phyloP scores from a whole-genome alignment of 2,888 invertebrate genomes.

The Patella caerulea region DNA sequence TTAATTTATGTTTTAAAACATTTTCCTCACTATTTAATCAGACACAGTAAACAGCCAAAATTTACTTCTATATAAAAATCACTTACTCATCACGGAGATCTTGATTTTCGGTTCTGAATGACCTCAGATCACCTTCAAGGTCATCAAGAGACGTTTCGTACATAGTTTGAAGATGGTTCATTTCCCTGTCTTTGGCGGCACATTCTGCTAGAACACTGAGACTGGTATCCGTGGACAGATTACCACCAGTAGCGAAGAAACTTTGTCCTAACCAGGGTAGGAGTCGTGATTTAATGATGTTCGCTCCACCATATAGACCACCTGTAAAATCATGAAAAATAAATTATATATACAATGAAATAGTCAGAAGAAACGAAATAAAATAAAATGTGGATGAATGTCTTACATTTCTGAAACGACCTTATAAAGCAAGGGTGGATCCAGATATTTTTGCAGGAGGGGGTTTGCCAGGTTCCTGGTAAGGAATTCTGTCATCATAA shows the following conservation, averaged over 20 bases:
- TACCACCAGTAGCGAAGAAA: slow-evolving; percentile 60
- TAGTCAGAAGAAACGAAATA: too few relatives aligned
- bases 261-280: slow-evolving; percentile 68
- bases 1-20: neutral
- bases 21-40: neutral
- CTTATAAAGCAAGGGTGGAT: too few relatives aligned
- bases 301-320: slow-evolving; percentile 67
- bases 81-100: slow-evolving; percentile 68
- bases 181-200: slow-evolving; percentile 64
- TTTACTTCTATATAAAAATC: neutral
- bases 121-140: slow-evolving; percentile 61
- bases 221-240: slow-evolving; percentile 58
- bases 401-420: too few relatives aligned
- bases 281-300: slow-evolving; percentile 66
- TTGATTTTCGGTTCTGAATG: slow-evolving; percentile 59
- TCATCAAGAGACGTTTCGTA: slow-evolving; percentile 63
- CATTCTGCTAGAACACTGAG: slow-evolving; percentile 63
- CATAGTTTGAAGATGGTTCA: slow-evolving; percentile 62
- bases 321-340: slow-evolving; percentile 46
- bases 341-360: neutral
- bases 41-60: slow-evolving; percentile 48
- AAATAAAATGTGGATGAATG: too few relatives aligned
- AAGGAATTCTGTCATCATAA: too few relatives aligned
- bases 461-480: too few relatives aligned
- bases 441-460: too few relatives aligned